Base-by-base conservation (phyloP, 2,113 vertebrate species). In the Cryptoleucopteryx plumbea region DNA sequence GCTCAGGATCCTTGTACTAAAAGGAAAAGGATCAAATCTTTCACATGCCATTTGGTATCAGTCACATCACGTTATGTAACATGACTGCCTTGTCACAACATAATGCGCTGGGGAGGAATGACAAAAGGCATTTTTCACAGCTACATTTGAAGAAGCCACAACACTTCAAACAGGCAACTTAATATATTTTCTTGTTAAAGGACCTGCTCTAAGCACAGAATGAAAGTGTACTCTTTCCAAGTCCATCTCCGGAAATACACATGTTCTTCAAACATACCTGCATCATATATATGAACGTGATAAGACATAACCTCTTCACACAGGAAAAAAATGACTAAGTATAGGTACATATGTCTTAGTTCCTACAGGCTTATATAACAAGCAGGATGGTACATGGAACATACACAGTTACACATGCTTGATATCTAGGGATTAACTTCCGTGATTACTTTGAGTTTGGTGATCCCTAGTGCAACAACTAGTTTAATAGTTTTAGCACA, bases 101-200 rank as follows among this genome's bases (percentile, higher is more conserved):
- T 66, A 94, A 91, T 88, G 84, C 45, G 22, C 66, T 80, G 58
- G 66, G 93, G 87, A 97, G 74, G 91, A 95, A 97, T 80, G 93
- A 97, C 91, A 97, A 97, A 96, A 95, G 53, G 70, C 5, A 2
- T 93, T 95, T 96, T 93, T 96, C 91, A 83, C 93, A 95, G 87
- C 53, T 90, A 85, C 6, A 0, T 94, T 87, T 91, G 87, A 90
- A 93, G 93, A 95, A 95, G 42, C 86, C 91, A 77, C 81, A 91
- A 66, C 61, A 72, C 74, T 95, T 96, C 52, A 85, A 84, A 75
- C 21, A 53, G 42, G 82, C 45, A 77, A 53, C 78, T 93, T 94
- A 73, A 93, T 91, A 50, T 31, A 80, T 85, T 90, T 95, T 80
- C 70, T 77, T 88, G 45, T 70, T 94, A 47, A 86, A 95, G 50